Conservation (phyloP, 2,113 vertebrate species). For the Chaetodon trifascialis region DNA sequence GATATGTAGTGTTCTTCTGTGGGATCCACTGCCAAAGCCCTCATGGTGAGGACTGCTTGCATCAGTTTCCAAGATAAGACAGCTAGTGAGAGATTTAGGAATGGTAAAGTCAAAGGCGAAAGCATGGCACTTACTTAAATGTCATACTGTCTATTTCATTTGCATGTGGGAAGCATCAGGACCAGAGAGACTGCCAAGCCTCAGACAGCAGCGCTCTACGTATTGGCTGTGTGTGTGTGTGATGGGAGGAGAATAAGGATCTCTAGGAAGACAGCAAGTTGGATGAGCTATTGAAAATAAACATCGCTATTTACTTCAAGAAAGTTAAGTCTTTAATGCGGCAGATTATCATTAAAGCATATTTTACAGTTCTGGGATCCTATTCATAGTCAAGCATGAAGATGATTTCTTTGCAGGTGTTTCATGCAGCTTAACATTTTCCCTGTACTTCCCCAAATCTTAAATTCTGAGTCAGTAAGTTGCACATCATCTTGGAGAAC, state of each 20-base stretch:
- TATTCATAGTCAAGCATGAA: neutral
- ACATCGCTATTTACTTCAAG: neutral
- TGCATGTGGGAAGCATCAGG: constrained; percentile 64
- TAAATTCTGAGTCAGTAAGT: neutral
- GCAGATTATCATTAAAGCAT: neutral
- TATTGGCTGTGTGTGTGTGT: neutral
- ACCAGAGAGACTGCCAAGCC: constrained; percentile 39
- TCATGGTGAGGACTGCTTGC: constrained; percentile 41
- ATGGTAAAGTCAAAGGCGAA: constrained; percentile 52
- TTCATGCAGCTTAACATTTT: neutral
- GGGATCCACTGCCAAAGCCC: constrained; percentile 44
- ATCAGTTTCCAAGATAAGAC: constrained; percentile 62
- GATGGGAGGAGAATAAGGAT: constrained; percentile 10
- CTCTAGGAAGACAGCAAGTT: neutral
- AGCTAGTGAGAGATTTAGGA: constrained; percentile 34
- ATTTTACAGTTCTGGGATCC: neutral
- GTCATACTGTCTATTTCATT: constrained; percentile 67
- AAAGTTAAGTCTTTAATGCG: neutral
- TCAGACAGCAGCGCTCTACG: constrained; percentile 28
- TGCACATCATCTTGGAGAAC: neutral
- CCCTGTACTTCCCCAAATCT: neutral
- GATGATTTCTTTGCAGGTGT: constrained; percentile 6
- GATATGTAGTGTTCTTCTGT: constrained; percentile 44
- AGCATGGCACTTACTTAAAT: constrained; percentile 60
- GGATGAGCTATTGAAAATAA: constrained; percentile 6